Percentiles rank a stretch among this genome's conserved stretches.
phyloP scores from a whole-genome alignment of 2,797 vertebrate genomes.

The Phrynocephalus forsythii region DNA sequence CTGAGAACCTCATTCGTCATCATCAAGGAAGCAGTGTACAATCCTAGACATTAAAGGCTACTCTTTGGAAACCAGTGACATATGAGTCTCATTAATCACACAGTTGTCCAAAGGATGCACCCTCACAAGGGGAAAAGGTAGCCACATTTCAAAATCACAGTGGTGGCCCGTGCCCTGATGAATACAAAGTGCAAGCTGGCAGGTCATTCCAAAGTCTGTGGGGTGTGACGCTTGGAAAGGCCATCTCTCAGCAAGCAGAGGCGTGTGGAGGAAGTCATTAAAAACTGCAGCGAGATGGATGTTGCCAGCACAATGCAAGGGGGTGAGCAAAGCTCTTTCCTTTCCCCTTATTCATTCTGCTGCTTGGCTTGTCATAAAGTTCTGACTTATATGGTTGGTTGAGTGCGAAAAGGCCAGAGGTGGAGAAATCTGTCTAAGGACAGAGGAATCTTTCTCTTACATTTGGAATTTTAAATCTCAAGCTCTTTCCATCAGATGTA shows the following conservation, averaged over 20 bases:
- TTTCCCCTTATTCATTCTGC: constrained; percentile 12
- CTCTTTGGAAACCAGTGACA: neutral
- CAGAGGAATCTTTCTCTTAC: neutral
- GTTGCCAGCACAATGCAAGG: neutral
- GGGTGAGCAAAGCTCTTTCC: constrained; percentile 7
- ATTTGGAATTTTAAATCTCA: neutral
- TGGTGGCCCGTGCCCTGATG: fast-evolving
- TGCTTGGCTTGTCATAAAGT: neutral
- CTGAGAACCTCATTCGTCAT: neutral
- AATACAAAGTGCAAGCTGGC: neutral
- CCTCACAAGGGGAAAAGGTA: neutral
- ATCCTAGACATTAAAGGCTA: neutral
- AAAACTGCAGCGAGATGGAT: neutral
- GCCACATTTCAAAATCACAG: neutral
- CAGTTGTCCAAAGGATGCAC: neutral
- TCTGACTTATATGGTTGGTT: constrained; percentile 1
- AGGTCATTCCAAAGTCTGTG: neutral
- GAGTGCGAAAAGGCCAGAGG: neutral
- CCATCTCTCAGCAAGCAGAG: neutral
- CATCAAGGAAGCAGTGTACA: neutral
- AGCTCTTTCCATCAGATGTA: neutral
- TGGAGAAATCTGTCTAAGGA: neutral
- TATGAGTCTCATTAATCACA: neutral
- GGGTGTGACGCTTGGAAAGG: neutral
- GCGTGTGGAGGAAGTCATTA: neutral